Conservation (phyloP, 2,888 invertebrate species). For the Drosophila helvetica region DNA sequence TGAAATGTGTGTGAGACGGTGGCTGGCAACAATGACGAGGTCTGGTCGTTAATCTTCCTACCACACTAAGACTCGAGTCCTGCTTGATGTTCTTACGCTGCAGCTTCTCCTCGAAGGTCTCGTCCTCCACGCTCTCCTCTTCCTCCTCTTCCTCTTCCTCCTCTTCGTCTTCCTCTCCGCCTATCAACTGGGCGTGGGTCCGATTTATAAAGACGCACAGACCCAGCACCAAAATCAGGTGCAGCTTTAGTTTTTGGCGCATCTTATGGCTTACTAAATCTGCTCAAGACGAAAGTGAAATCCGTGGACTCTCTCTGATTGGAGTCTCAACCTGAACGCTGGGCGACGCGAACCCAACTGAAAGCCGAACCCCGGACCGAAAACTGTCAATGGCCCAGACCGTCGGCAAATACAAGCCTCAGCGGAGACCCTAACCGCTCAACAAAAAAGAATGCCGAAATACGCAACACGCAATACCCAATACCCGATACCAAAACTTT, state of each 20-base stretch:
- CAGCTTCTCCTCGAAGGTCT: slow-evolving; percentile 76
- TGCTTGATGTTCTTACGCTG: slow-evolving; percentile 80
- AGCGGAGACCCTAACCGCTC: slow-evolving; percentile 22
- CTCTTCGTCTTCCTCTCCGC: slow-evolving; percentile 80
- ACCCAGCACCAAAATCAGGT: slow-evolving; percentile 50
- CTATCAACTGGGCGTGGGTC: slow-evolving; percentile 70
- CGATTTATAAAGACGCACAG: slow-evolving; percentile 58
- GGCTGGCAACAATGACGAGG: neutral
- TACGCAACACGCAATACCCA: slow-evolving; percentile 10
- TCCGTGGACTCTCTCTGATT: slow-evolving; percentile 16
- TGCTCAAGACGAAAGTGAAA: slow-evolving; percentile 62
- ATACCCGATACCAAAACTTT: slow-evolving; percentile 59
- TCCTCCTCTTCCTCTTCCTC: slow-evolving; percentile 81
- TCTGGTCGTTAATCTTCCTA: slow-evolving; percentile 67
- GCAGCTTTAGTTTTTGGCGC: slow-evolving; percentile 46
- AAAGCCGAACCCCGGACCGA: slow-evolving; percentile 52
- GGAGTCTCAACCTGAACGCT: slow-evolving; percentile 49
- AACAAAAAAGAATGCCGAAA: slow-evolving; percentile 69
- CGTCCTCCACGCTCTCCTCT: slow-evolving; percentile 81
- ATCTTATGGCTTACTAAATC: slow-evolving; percentile 37
- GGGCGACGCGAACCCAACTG: slow-evolving; percentile 65
- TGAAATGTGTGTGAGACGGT: slow-evolving; percentile 44
- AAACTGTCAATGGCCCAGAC: slow-evolving; percentile 31
- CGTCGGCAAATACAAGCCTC: slow-evolving; percentile 22
- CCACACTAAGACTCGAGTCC: slow-evolving; percentile 81